Evolutionary conservation across 1,140 invertebrate genomes (phyloP).

Genomic region (Pachypeltis micranthus): DNA sequence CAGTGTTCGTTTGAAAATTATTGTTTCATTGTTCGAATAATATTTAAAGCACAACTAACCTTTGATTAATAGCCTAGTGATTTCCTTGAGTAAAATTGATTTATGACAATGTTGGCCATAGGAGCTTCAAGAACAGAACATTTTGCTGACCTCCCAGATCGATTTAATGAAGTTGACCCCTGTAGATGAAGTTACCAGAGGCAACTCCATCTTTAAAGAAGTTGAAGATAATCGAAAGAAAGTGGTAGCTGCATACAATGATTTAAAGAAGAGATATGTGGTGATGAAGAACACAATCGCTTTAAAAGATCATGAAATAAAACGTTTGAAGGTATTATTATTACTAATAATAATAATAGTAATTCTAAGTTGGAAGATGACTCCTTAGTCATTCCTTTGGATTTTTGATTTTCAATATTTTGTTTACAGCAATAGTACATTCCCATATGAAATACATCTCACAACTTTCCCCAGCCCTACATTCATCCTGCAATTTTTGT

Average conservation of each 20-base stretch:
- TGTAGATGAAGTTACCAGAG: constrained; percentile 1
- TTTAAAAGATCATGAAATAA: constrained; percentile 15
- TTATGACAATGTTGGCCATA: too few relatives aligned
- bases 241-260: constrained; percentile 14
- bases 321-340: constrained; percentile 19
- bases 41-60: too few relatives aligned
- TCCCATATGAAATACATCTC: too few relatives aligned
- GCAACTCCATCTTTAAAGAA: constrained; percentile 24
- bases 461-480: too few relatives aligned
- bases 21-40: too few relatives aligned
- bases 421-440: neutral
- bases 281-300: constrained; percentile 15
- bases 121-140: constrained; percentile 20
- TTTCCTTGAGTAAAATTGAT: too few relatives aligned
- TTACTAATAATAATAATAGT: neutral
- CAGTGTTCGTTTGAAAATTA: too few relatives aligned
- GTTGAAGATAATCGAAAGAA: constrained; percentile 23
- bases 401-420: neutral
- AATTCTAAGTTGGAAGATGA: neutral
- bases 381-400: neutral
- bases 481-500: too few relatives aligned
- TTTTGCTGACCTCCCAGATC: constrained; percentile 8
- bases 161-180: constrained; percentile 2
- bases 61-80: too few relatives aligned
- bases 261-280: constrained; percentile 17